phyloP scores from a whole-genome alignment of 2,797 vertebrate genomes.

The Phyllotis vaccarum region DNA sequence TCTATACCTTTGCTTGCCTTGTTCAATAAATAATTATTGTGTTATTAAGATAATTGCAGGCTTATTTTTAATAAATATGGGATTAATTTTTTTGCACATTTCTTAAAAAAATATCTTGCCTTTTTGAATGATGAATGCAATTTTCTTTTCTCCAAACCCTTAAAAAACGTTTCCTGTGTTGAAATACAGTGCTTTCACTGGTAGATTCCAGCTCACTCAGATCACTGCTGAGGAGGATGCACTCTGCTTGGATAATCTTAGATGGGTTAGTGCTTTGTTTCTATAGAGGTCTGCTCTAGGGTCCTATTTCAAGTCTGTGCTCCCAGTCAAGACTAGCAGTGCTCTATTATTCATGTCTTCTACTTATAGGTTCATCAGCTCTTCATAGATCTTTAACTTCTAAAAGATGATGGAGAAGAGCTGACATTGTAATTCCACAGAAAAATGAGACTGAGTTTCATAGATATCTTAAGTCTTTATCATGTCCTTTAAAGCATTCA shows the following conservation, averaged over 20 bases:
- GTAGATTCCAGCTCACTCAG: not conserved
- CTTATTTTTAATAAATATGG: conserved; percentile 35
- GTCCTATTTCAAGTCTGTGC: not conserved
- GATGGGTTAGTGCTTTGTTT: not conserved
- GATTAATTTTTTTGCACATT: not conserved
- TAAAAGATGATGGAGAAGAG: not conserved
- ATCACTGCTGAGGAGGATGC: not conserved
- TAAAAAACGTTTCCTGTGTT: not conserved
- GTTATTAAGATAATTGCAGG: conserved; percentile 41
- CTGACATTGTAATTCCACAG: not conserved
- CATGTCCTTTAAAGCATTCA: not conserved
- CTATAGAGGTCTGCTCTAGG: not conserved
- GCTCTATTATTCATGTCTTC: not conserved
- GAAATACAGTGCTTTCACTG: not conserved
- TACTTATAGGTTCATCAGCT: not conserved
- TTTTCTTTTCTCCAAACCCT: conserved; percentile 3
- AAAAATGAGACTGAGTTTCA: not conserved
- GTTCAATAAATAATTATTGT: conserved; percentile 15
- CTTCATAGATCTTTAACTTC: not conserved
- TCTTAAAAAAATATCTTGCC: conserved; percentile 16
- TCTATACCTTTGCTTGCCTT: conserved; percentile 23
- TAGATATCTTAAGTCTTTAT: not conserved
- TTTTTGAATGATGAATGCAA: not conserved
- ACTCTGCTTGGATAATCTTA: not conserved
- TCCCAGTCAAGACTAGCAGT: not conserved